Evolutionary conservation across 2,113 vertebrate genomes (phyloP), one percentile per base, ranked within the genome.

Genomic region (Sorex fumeus): DNA sequence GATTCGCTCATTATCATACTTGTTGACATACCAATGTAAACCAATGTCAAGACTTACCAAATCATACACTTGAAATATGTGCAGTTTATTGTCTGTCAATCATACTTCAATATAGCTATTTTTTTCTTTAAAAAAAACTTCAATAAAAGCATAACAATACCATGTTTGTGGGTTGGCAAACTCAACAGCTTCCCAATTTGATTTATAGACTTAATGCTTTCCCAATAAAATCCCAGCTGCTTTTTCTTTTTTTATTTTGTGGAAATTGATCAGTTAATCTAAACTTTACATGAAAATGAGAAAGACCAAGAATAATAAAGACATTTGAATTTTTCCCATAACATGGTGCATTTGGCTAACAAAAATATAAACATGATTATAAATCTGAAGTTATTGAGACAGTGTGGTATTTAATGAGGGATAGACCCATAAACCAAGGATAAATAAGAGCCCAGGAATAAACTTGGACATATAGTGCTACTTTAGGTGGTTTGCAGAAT

Each of bases 101-200:
- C 79, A 87, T 40, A 72, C 23, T 79, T 83, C 15, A 30, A 30
- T 85, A 86, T 76, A 86, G 36, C 40, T 62, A 6, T 18, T 50
- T 50, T 25, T 72, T n/a, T 91, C 69, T 36, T 92, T 75, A 62
- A 25, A 88, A 85, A 75, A 76, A 69, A 72, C 60, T 87, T 91
- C 71, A 86, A 69, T 87, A 78, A 93, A 87, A 93, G n/a, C 70
- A 93, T 66, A 93, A 76, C 93, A 43, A 84, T 43, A 45, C 77
- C 53, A 28, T 88, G 72, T 93, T 69, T 90, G 88, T 93, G 83
- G 88, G 53, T 66, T 90, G 86, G 75, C 66, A 85, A 94, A 88
- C 75, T 70, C 79, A 91, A 88, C 64, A 53, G 86, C 34, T 27
- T 84, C 60, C 60, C 53, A 36, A 4, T 66, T 85, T 91, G 85